These are phyloP conservation scores for Paedocypris micromegethes DNA, from an alignment of 2,797 vertebrate species.

Conservation along the genomic window DNA sequence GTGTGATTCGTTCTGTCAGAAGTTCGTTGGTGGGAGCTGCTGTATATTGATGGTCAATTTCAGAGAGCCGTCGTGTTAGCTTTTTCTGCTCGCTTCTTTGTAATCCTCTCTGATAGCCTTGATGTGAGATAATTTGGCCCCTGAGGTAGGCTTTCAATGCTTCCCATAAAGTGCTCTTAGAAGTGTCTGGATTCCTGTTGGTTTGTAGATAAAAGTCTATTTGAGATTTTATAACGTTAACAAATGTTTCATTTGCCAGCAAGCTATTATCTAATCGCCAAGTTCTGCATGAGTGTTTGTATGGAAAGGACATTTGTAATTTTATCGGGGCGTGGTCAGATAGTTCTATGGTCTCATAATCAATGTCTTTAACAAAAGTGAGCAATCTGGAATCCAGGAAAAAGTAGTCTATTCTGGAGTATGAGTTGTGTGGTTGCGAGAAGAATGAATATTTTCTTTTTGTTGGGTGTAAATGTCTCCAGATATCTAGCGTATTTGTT, in stretches of 20 bases:
- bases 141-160: not conserved
- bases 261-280: not conserved
- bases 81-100: not conserved
- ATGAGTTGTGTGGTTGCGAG: not conserved
- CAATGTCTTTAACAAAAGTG: not conserved
- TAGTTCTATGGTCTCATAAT: not conserved
- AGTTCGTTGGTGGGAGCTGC: not conserved
- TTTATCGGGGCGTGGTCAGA: not conserved
- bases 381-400: not conserved
- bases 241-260: not conserved
- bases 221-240: not conserved
- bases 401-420: not conserved
- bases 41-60: not conserved
- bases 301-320: not conserved
- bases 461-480: slow-evolving; percentile 1
- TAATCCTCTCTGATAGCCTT: not conserved
- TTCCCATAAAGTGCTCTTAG: not conserved
- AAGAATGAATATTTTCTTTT: not conserved
- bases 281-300: not conserved
- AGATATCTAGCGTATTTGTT: not conserved
- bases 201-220: not conserved
- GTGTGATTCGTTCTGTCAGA: not conserved
- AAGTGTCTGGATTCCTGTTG: not conserved
- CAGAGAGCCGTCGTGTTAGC: not conserved
- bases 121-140: not conserved